These are phyloP conservation scores for Schizothorax lantsangensis DNA, from an alignment of 2,797 vertebrate genomes.

Conservation along the genomic window DNA sequence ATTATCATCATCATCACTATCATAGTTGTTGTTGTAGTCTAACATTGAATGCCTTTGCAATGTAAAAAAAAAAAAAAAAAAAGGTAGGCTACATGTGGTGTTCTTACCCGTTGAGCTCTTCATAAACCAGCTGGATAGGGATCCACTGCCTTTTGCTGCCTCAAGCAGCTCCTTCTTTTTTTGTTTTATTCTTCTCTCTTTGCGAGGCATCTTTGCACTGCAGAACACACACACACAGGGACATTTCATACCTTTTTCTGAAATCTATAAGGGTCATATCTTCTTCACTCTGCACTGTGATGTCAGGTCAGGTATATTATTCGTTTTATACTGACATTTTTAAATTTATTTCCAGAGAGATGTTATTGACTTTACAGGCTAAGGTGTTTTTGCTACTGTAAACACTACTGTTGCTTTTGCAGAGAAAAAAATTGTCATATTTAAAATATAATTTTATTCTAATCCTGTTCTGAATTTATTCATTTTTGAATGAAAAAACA, in stretches of 20 bases:
- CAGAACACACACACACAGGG: background rate
- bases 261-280: too few relatives aligned
- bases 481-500: too few relatives aligned
- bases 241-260: background rate
- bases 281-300: too few relatives aligned
- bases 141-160: constrained; percentile 9
- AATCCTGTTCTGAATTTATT: too few relatives aligned
- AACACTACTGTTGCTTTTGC: too few relatives aligned
- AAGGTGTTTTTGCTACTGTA: background rate
- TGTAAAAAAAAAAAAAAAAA: background rate
- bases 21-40: background rate
- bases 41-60: too few relatives aligned
- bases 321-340: too few relatives aligned
- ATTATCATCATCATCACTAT: background rate
- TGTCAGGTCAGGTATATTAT: too few relatives aligned
- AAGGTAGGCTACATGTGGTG: background rate
- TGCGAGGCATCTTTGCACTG: background rate
- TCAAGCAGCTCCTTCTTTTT: constrained; percentile 1
- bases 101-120: background rate
- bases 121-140: background rate
- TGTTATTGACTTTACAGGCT: background rate
- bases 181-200: background rate
- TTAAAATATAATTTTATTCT: too few relatives aligned
- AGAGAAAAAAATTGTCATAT: too few relatives aligned
- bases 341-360: background rate